Percentiles rank a stretch among this genome's conserved stretches.
phyloP scores from a whole-genome alignment of 2,888 invertebrate genomes.

The Harpalus rubripes region DNA sequence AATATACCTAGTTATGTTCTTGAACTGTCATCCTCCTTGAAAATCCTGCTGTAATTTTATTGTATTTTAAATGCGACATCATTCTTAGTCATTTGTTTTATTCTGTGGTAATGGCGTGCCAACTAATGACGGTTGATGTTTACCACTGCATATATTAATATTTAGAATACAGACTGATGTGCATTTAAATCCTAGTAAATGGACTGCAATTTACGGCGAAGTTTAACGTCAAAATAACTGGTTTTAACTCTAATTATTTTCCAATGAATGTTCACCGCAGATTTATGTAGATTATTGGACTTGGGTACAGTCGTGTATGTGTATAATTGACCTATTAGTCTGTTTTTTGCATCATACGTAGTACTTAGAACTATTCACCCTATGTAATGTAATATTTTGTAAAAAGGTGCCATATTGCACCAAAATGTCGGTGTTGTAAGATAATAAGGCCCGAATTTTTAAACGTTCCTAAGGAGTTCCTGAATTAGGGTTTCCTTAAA shows the following conservation, averaged over 20 bases:
- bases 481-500: no score
- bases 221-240: background rate
- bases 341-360: no score
- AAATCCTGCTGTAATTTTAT: background rate
- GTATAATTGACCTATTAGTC: no score
- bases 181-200: background rate
- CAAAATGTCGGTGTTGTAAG: no score
- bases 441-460: no score
- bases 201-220: background rate
- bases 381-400: no score
- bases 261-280: background rate
- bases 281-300: no score
- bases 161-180: background rate
- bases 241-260: background rate
- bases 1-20: slow-evolving; percentile 4
- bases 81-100: background rate
- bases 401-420: no score
- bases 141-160: background rate
- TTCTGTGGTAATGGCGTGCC: background rate
- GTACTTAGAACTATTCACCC: no score
- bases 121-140: background rate
- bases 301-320: no score
- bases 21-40: background rate
- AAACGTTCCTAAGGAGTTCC: no score
- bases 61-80: background rate